Evolutionary conservation across 2,113 vertebrate species (phyloP), one percentile per base, ranked within the genome.

Genomic region (Peromyscus maniculatus): DNA sequence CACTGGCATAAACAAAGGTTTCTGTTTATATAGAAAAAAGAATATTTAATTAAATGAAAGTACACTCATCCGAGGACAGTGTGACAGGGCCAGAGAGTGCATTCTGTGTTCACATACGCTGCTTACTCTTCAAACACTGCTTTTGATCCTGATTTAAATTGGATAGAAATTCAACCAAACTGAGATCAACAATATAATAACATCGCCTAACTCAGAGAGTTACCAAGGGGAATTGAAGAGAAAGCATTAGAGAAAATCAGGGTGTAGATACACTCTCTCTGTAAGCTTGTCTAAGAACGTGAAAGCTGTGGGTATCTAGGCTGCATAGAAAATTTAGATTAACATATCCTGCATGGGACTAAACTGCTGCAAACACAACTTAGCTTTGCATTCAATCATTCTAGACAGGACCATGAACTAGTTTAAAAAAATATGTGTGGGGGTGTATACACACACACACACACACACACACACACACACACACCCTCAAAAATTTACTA

Each of bases 41-140:
- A 90, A 95, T 82, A 91, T 88, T 98, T 98, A 98, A 98, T 98
- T 98, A 98, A 98, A 98, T 96, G 95, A 98, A 98, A 96, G 97
- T 93, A 95, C 95, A 93, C 36, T 78, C 95, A 87, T 57, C 4
- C 93, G 24, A 87, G 97, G 90, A 94, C 31, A 94, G 66, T 96
- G 96, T 91, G 59, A 46, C 97, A 96, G 97, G 72, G 96, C 98
- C 98, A 98, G 82, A 96, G 97, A 97, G 28, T 87, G 43, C 83
- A 95, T 94, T 98, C 95, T 96, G 33, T 96, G 97, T 97, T 98
- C 98, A 95, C 15, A 96, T 95, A 67, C 16, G 93, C 95, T 89
- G 95, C 96, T 96, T 59, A 80, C 83, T 97, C 97, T 96, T 72
- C 95, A 95, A 94, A 96, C 94, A 96, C 83, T 28, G 10, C 94